Conservation (phyloP, 2,888 invertebrate genomes). For the Ischnus inquisitorius region DNA sequence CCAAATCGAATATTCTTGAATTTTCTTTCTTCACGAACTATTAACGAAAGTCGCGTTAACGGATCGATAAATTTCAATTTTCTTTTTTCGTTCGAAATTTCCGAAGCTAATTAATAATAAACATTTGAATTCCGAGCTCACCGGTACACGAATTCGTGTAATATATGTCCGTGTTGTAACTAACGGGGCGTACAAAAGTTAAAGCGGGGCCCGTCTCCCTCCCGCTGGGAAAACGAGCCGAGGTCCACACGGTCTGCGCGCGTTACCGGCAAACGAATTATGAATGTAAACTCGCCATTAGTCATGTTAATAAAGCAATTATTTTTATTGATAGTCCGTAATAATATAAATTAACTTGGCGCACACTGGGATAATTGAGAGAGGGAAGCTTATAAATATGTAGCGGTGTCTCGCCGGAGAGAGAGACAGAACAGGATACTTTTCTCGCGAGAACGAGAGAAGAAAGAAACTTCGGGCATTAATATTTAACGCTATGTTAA, state of each 20-base stretch:
- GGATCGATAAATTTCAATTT: not conserved
- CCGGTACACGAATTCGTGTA: not conserved
- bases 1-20: not conserved
- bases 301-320: constrained; percentile 78
- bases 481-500: constrained; percentile 60
- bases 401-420: constrained; percentile 50
- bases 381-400: constrained; percentile 77
- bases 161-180: constrained; percentile 36
- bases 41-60: constrained; percentile 14
- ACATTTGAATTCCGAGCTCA: constrained; percentile 4
- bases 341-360: constrained; percentile 76
- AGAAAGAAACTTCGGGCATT: constrained; percentile 32
- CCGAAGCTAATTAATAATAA: constrained; percentile 42
- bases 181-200: constrained; percentile 41
- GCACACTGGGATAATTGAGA: constrained; percentile 72
- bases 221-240: constrained; percentile 48
- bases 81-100: not conserved
- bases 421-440: constrained; percentile 1
- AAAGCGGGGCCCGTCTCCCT: not conserved
- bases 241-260: constrained; percentile 25
- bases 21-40: not conserved
- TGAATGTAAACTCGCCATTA: constrained; percentile 75
- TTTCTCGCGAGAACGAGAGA: not conserved
- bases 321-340: constrained; percentile 78
- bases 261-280: constrained; percentile 74